A percentile compares a stretch with the other conserved stretches of the same genome.
phyloP scores from a whole-genome alignment of 1,140 invertebrate genomes.

The Trypoxylus dichotomus region DNA sequence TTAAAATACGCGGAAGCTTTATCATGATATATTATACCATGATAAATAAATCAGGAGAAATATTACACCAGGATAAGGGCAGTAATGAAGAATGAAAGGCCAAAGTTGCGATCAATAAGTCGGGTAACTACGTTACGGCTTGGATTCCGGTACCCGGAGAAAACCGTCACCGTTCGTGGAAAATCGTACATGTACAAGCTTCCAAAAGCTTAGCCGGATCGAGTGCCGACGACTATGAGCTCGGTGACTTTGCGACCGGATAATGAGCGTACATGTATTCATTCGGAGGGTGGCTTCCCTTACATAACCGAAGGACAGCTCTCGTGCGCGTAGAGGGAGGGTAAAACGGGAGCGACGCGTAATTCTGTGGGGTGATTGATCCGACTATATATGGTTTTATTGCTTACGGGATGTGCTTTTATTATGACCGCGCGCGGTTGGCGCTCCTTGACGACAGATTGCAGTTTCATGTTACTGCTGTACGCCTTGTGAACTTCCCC shows the following conservation, averaged over 20 bases:
- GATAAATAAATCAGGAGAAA: neutral
- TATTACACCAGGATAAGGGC: neutral
- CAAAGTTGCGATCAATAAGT: constrained; percentile 34
- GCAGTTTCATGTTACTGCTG: constrained; percentile 38
- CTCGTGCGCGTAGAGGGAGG: neutral
- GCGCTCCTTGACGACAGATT: constrained; percentile 41
- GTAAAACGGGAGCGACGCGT: constrained; percentile 26
- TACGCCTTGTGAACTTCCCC: constrained; percentile 38
- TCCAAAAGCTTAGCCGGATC: neutral
- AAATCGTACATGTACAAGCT: neutral
- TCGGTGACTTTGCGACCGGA: constrained; percentile 42
- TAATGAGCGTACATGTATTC: constrained; percentile 48
- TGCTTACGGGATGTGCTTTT: constrained; percentile 46
- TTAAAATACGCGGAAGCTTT: neutral
- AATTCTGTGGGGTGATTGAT: constrained; percentile 40
- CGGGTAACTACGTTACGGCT: constrained; percentile 6
- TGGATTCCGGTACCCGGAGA: constrained; percentile 3
- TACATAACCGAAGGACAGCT: constrained; percentile 36
- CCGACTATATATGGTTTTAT: constrained; percentile 48
- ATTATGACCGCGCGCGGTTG: constrained; percentile 36
- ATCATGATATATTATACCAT: neutral
- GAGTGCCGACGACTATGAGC: neutral
- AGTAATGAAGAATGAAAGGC: neutral
- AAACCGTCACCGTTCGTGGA: neutral
- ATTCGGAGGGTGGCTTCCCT: constrained; percentile 44